Evolutionary conservation across 2,888 invertebrate genomes (phyloP).

Genomic region (Ornithoptera priamus): DNA sequence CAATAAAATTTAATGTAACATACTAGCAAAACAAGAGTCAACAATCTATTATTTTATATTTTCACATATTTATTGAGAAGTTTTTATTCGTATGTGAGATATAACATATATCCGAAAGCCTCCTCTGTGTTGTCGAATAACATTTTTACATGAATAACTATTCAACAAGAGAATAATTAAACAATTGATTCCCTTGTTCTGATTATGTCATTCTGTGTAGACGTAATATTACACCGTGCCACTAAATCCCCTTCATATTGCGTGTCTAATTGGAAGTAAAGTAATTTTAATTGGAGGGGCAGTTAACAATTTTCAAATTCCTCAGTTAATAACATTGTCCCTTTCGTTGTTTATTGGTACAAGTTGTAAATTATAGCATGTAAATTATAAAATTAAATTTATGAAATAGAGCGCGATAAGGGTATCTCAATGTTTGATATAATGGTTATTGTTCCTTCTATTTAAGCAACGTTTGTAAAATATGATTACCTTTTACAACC

Average conservation of each 20-base stretch:
- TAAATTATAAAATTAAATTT: neutral
- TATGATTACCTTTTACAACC: too few species aligned
- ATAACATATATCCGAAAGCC: too few species aligned
- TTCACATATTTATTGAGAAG: too few species aligned
- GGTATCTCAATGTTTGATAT: too few species aligned
- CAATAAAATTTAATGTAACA: neutral
- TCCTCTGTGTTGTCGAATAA: neutral
- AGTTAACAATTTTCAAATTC: conserved; percentile 24
- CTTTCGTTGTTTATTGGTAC: neutral
- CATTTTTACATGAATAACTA: neutral
- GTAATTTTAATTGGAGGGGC: conserved; percentile 19
- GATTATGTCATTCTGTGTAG: conserved; percentile 21
- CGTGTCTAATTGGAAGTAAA: conserved; percentile 27
- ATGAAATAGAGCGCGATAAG: too few species aligned
- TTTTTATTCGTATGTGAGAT: too few species aligned
- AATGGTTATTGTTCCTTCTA: too few species aligned
- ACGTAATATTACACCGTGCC: conserved; percentile 11
- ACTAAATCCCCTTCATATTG: conserved; percentile 11
- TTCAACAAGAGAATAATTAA: neutral
- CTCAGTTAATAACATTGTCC: neutral
- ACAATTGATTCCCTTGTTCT: neutral
- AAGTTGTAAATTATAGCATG: neutral
- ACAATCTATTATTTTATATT: too few species aligned
- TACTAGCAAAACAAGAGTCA: too few species aligned
- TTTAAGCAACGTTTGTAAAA: too few species aligned